Evolutionary conservation across 1,140 invertebrate genomes (phyloP).

Genomic region (Hirudo medicinalis): DNA sequence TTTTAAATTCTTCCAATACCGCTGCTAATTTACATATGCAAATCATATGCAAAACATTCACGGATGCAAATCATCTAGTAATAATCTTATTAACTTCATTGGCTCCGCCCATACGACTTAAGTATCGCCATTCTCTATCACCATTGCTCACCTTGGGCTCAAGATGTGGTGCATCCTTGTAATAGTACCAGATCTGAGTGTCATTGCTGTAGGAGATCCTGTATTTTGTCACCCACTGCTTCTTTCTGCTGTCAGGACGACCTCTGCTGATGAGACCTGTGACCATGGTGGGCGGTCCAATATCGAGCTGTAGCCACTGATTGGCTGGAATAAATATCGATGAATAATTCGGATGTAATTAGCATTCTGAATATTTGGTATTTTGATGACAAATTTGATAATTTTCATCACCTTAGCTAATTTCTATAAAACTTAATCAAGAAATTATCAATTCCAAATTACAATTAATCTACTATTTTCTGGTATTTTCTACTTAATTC

Average conservation of each 20-base stretch:
- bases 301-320: constrained; percentile 49
- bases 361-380: background rate
- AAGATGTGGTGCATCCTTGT: constrained; percentile 48
- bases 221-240: constrained; percentile 49
- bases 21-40: background rate
- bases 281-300: constrained; percentile 47
- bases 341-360: background rate
- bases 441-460: too few relatives aligned
- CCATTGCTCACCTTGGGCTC: constrained; percentile 42
- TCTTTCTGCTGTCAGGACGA: constrained; percentile 43
- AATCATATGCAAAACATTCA: too few relatives aligned
- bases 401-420: too few relatives aligned
- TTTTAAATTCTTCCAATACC: background rate
- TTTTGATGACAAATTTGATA: background rate
- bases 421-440: too few relatives aligned
- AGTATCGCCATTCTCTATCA: too few relatives aligned
- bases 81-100: too few relatives aligned
- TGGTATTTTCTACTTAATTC: too few relatives aligned
- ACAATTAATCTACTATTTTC: too few relatives aligned
- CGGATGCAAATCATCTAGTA: background rate
- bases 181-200: constrained; percentile 46
- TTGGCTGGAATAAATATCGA: constrained; percentile 36
- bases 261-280: constrained; percentile 48
- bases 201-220: constrained; percentile 49
- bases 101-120: too few relatives aligned